These are phyloP conservation scores for Trichacis sp. DNA, from an alignment of 2,888 invertebrate species.

Conservation along the genomic window DNA sequence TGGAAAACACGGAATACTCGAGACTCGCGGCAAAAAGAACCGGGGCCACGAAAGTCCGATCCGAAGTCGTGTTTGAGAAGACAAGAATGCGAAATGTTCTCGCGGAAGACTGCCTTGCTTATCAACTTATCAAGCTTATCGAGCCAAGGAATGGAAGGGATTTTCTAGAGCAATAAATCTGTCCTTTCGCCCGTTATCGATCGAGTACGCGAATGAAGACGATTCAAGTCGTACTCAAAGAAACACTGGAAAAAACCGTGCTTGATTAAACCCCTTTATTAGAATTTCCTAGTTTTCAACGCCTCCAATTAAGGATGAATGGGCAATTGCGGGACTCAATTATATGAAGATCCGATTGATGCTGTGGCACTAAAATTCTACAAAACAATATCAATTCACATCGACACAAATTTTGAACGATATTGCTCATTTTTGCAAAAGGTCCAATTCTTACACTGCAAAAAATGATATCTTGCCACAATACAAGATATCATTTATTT, in stretches of 20 bases:
- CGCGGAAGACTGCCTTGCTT: slow-evolving; percentile 22
- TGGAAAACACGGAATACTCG: neutral
- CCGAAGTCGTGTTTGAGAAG: slow-evolving; percentile 14
- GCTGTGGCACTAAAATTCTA: no score
- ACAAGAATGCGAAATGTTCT: slow-evolving; percentile 21
- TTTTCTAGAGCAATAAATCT: slow-evolving; percentile 31
- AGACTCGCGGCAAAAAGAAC: slow-evolving; percentile 12
- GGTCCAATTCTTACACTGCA: no score
- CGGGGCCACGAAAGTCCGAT: slow-evolving; percentile 9
- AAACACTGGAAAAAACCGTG: neutral
- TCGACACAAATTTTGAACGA: no score
- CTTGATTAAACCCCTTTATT: neutral
- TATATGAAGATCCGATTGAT: no score
- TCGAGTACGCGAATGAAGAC: slow-evolving; percentile 21
- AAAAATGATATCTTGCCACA: no score
- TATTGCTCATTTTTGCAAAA: no score
- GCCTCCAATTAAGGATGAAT: neutral
- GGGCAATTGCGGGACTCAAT: no score
- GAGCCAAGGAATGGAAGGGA: slow-evolving; percentile 22
- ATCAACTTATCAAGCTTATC: slow-evolving; percentile 32
- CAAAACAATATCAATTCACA: no score
- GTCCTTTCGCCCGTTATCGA: slow-evolving; percentile 25
- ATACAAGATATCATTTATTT: no score
- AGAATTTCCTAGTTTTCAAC: neutral
- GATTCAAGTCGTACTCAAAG: slow-evolving; percentile 2